Evolutionary conservation across 2,888 invertebrate species (phyloP).

Genomic region (Philereme transversata): DNA sequence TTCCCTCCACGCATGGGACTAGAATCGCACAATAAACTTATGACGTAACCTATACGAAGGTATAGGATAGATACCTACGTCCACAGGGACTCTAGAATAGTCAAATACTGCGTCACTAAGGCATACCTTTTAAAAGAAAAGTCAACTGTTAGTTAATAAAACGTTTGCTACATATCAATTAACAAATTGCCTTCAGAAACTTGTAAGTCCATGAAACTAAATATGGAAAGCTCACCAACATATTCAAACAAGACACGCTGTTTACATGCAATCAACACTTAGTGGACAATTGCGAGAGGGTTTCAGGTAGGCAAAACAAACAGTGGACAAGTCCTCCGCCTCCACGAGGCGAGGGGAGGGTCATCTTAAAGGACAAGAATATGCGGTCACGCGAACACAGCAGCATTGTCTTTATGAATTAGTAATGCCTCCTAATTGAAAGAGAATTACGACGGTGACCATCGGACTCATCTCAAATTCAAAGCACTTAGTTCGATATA

Average conservation of each 20-base stretch:
- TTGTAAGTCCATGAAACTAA: conserved; percentile 11
- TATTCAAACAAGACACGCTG: conserved; percentile 67
- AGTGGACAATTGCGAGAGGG: conserved; percentile 77
- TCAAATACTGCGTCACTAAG: conserved; percentile 8
- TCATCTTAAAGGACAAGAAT: conserved; percentile 75
- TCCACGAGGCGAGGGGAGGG: conserved; percentile 67
- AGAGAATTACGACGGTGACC: conserved; percentile 69
- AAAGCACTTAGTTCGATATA: conserved; percentile 44
- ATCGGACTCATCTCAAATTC: conserved; percentile 62
- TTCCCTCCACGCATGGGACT: conserved; percentile 77
- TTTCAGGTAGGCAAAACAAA: conserved; percentile 79
- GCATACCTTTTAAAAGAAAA: conserved; percentile 4
- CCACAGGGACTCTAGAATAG: conserved; percentile 10
- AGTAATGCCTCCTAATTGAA: conserved; percentile 78
- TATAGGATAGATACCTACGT: conserved; percentile 31
- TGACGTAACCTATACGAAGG: conserved; percentile 63
- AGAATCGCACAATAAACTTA: conserved; percentile 79
- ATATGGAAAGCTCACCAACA: conserved; percentile 29
- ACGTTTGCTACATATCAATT: conserved; percentile 2
- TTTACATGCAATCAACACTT: conserved; percentile 82
- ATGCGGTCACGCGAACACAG: conserved; percentile 65
- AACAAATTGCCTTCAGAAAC: conserved; percentile 5
- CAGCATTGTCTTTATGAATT: conserved; percentile 78
- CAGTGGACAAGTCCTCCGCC: conserved; percentile 66
- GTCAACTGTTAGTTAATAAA: conserved; percentile 8